Conservation (phyloP, 2,888 invertebrate species). For the Rhimphoctona megacephalus region DNA sequence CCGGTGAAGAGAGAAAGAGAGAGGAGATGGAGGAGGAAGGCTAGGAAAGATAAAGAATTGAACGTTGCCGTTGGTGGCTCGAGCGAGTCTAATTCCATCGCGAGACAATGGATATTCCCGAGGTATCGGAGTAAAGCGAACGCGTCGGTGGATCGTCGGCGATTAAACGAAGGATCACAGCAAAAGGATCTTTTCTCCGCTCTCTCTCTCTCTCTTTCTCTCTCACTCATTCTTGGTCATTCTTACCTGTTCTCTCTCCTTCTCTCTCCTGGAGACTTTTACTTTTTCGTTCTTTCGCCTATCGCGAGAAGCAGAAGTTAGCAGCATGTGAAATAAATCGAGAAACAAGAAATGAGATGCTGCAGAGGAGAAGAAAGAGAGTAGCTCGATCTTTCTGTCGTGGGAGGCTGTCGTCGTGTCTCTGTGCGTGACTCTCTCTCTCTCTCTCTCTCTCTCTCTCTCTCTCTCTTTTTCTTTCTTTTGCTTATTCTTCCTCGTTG, state of each 20-base stretch:
- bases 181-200: conserved; percentile 25
- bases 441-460: conserved; percentile 20
- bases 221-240: conserved; percentile 6
- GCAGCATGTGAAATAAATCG: conserved; percentile 62
- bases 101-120: conserved; percentile 75
- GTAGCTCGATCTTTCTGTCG: conserved; percentile 63
- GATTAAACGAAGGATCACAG: conserved; percentile 69
- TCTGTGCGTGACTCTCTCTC: conserved; percentile 43
- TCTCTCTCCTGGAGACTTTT: conserved; percentile 23
- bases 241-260: background rate
- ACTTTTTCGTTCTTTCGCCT: conserved; percentile 57
- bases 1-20: background rate
- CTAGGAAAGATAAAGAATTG: conserved; percentile 42
- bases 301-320: conserved; percentile 51
- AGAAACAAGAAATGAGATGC: conserved; percentile 48
- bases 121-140: conserved; percentile 52
- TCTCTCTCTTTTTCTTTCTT: conserved; percentile 33
- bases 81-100: conserved; percentile 74
- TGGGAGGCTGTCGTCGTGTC: conserved; percentile 66
- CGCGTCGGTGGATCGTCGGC: conserved; percentile 64
- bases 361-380: conserved; percentile 29
- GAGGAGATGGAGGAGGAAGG: background rate
- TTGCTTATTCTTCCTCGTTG: conserved; percentile 4
- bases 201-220: conserved; percentile 15
- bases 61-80: conserved; percentile 44